Conservation (phyloP, 2,797 vertebrate species). For the Macroramphosus scolopax region DNA sequence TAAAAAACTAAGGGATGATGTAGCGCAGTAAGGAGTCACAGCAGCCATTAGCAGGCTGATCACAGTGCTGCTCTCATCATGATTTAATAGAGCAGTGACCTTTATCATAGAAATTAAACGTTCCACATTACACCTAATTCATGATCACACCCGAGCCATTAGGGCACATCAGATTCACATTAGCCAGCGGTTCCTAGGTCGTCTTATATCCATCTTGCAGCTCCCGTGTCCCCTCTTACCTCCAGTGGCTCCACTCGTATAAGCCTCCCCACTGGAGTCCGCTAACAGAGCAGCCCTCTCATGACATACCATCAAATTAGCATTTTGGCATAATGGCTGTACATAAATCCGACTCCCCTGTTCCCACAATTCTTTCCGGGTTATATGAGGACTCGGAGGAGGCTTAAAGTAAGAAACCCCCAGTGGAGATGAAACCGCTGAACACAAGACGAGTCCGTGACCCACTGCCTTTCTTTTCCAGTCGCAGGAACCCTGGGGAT, state of each 20-base stretch:
- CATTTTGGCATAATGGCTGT: conserved; percentile 31
- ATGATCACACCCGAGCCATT: conserved; percentile 29
- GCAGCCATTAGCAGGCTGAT: too few relatives aligned
- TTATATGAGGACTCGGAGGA: conserved; percentile 33
- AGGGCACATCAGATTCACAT: conserved; percentile 36
- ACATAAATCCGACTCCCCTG: conserved; percentile 16
- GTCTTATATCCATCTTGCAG: conserved; percentile 21
- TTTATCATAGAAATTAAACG: conserved; percentile 15
- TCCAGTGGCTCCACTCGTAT: conserved; percentile 4
- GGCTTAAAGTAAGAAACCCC: conserved; percentile 47
- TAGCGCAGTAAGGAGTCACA: too few relatives aligned
- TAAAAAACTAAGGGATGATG: too few relatives aligned
- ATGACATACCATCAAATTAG: conserved; percentile 32
- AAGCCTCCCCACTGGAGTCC: conserved; percentile 11
- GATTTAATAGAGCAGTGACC: conserved; percentile 13
- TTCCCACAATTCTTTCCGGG: conserved; percentile 57
- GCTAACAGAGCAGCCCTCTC: conserved; percentile 8
- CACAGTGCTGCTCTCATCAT: neutral
- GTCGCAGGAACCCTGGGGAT: conserved; percentile 33
- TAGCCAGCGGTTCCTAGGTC: conserved; percentile 23
- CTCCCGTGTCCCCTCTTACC: conserved; percentile 24
- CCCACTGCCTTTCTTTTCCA: conserved; percentile 48
- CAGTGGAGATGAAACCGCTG: conserved; percentile 53
- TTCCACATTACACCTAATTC: conserved; percentile 34
- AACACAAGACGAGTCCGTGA: conserved; percentile 44